These are phyloP conservation scores for Desoria tigrina DNA, from an alignment of 2,888 invertebrate species.

Conservation along the genomic window DNA sequence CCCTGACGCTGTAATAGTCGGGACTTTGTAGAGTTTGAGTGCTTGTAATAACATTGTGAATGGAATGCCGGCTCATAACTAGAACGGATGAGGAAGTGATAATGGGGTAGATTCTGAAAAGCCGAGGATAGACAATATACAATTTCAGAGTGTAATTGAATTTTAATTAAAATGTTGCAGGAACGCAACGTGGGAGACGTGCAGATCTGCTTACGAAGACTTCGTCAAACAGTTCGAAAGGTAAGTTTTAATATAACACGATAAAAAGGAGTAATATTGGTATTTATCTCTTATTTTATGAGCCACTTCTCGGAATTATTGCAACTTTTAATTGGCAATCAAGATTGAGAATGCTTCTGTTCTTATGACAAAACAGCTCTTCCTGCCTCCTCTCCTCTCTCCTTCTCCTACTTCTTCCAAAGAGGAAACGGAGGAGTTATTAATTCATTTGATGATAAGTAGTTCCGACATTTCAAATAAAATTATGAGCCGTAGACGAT, in stretches of 20 bases:
- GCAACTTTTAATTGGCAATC: conserved; percentile 47
- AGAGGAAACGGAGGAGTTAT: not conserved
- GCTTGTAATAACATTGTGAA: not conserved
- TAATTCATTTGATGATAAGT: conserved; percentile 15
- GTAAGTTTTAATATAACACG: conserved; percentile 62
- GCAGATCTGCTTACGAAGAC: conserved; percentile 90
- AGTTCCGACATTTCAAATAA: conserved; percentile 5
- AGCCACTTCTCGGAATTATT: conserved; percentile 45
- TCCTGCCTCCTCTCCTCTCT: not conserved
- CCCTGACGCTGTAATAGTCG: not conserved
- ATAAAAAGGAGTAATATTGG: conserved; percentile 35
- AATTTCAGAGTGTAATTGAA: conserved; percentile 49
- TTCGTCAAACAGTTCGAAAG: conserved; percentile 93
- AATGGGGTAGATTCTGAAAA: conserved; percentile 10
- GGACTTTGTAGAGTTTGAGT: too few relatives aligned
- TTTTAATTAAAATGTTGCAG: conserved; percentile 54
- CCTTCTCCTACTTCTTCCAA: not conserved
- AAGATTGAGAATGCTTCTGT: conserved; percentile 32
- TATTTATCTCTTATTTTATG: conserved; percentile 35
- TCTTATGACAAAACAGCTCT: conserved; percentile 1
- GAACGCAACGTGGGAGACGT: conserved; percentile 89
- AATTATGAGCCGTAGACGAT: conserved; percentile 8
- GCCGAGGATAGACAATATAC: conserved; percentile 5
- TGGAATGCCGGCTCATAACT: conserved; percentile 7
- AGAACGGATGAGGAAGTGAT: conserved; percentile 9